phyloP scores from a whole-genome alignment of 1,140 invertebrate species.

The Trachelipus rathkii region DNA sequence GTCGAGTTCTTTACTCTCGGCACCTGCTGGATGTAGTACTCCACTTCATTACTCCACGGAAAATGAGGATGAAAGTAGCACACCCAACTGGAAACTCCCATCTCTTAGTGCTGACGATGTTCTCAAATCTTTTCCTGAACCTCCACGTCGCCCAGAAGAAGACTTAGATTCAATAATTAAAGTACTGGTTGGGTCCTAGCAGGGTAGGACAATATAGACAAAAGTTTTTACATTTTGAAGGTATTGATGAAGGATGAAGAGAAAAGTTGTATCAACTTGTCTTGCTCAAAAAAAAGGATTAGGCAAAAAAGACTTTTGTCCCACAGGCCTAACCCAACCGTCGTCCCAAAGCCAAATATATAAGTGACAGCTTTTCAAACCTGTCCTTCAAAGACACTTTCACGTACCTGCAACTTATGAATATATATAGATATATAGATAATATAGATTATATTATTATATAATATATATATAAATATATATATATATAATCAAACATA shows the following conservation, averaged over 20 bases:
- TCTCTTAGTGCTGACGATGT: conserved; percentile 66
- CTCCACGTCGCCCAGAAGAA: conserved; percentile 43
- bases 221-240: conserved; percentile 37
- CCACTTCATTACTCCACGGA: conserved; percentile 23
- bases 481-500: background rate
- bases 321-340: conserved; percentile 37
- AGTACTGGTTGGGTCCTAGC: conserved; percentile 45
- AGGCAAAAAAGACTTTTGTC: conserved; percentile 13
- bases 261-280: conserved; percentile 32
- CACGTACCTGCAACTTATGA: background rate
- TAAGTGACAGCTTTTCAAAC: background rate
- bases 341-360: conserved; percentile 28
- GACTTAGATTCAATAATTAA: conserved; percentile 43
- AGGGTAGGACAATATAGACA: conserved; percentile 35
- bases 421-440: background rate
- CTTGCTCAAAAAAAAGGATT: conserved; percentile 33
- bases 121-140: conserved; percentile 54
- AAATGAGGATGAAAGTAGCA: conserved; percentile 48
- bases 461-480: background rate
- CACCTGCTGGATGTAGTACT: conserved; percentile 21
- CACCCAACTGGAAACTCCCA: conserved; percentile 49
- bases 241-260: conserved; percentile 30
- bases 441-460: too few species aligned
- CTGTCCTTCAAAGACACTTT: background rate
- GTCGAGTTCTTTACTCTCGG: background rate